Conservation (phyloP, 92 coral and sea anemone species). For the Blastomussa wellsi region DNA sequence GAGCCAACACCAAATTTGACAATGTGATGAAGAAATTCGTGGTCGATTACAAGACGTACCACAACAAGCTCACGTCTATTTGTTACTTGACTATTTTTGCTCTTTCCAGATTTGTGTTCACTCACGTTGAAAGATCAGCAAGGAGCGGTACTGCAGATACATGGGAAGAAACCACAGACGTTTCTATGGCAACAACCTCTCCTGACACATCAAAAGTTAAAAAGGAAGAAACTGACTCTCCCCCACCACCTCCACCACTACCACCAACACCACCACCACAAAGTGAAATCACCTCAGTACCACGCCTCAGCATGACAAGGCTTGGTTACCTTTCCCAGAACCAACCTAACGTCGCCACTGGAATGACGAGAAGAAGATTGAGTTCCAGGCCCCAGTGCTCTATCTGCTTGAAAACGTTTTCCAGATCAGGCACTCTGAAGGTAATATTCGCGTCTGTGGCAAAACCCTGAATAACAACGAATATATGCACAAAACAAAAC, state of each 20-base stretch:
- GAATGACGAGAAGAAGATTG: background rate
- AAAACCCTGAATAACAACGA: too few relatives aligned
- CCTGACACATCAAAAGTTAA: background rate
- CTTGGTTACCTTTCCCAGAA: background rate
- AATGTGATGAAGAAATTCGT: too few relatives aligned
- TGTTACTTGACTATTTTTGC: background rate
- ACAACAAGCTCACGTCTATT: too few relatives aligned
- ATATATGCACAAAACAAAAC: too few relatives aligned
- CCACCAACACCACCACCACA: background rate
- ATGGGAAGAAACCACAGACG: background rate
- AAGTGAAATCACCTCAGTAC: background rate
- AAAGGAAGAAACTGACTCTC: slow-evolving; percentile 9
- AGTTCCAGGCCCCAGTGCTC: slow-evolving; percentile 16
- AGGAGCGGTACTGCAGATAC: background rate
- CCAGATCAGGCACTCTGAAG: slow-evolving; percentile 27
- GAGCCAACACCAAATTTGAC: too few relatives aligned
- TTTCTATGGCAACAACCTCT: background rate
- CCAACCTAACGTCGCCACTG: background rate
- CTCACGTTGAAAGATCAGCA: background rate
- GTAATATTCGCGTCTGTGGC: background rate
- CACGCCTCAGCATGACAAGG: slow-evolving; percentile 2
- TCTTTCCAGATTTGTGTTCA: background rate
- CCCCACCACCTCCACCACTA: background rate
- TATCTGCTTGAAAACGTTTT: slow-evolving; percentile 24
- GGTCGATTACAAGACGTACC: too few relatives aligned